Evolutionary conservation across 2,113 vertebrate species (phyloP).

Genomic region (Corythornis madagascariensis): DNA sequence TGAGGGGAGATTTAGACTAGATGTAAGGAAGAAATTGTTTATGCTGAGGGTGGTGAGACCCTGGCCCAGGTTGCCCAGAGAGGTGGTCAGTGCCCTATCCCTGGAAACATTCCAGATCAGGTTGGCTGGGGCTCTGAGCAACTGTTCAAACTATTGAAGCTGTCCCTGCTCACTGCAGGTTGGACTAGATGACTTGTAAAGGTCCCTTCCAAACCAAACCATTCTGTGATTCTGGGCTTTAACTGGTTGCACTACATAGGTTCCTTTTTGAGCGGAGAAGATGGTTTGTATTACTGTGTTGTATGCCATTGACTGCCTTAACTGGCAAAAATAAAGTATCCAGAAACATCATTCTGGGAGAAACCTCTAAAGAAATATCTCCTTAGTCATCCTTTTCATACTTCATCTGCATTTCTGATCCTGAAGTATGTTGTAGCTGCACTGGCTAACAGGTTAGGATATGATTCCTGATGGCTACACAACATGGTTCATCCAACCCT

Average conservation of each 20-base stretch:
- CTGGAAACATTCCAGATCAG: neutral
- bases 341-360: neutral
- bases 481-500: neutral
- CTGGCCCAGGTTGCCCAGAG: neutral
- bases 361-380: neutral
- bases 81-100: neutral
- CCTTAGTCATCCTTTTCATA: neutral
- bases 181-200: neutral
- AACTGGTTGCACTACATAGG: neutral
- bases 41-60: neutral
- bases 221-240: neutral
- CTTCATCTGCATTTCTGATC: neutral
- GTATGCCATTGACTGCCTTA: neutral
- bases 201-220: neutral
- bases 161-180: neutral
- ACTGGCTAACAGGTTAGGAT: neutral
- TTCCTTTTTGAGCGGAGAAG: neutral
- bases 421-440: neutral
- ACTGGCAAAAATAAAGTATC: neutral
- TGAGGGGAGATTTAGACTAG: neutral
- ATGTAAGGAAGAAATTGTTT: neutral
- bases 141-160: neutral
- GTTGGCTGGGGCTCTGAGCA: neutral
- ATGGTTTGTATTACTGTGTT: fast-evolving
- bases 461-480: neutral